A percentile compares a stretch with the other conserved stretches of the same genome.
These are phyloP conservation scores for Dicyrtoma fusca DNA, from an alignment of 2,888 invertebrate genomes.

Conservation along the genomic window DNA sequence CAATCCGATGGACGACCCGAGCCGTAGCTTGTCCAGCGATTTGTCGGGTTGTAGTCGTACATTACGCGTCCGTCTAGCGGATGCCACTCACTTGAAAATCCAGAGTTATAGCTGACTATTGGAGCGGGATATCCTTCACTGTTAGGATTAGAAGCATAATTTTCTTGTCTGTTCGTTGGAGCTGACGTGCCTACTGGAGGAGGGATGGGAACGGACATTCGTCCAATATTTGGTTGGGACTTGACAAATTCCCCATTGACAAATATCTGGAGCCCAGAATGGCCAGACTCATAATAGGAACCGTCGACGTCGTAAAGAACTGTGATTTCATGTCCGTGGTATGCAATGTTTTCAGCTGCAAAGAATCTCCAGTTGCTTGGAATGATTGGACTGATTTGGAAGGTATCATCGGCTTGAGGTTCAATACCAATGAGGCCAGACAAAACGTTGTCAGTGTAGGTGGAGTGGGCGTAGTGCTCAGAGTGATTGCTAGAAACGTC, in stretches of 20 bases:
- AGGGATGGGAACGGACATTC: slow-evolving; percentile 44
- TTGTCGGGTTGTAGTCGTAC: slow-evolving; percentile 51
- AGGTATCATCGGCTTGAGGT: slow-evolving; percentile 18
- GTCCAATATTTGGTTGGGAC: slow-evolving; percentile 40
- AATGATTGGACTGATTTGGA: slow-evolving; percentile 21
- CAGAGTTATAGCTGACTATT: slow-evolving; percentile 44
- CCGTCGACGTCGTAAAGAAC: slow-evolving; percentile 50
- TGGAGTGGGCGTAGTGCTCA: slow-evolving; percentile 56
- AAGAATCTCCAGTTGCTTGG: slow-evolving; percentile 33
- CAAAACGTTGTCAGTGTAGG: slow-evolving; percentile 52
- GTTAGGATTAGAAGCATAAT: slow-evolving; percentile 51
- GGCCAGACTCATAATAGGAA: slow-evolving; percentile 44
- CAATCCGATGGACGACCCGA: slow-evolving; percentile 45
- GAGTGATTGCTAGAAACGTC: slow-evolving; percentile 33
- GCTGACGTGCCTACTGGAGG: slow-evolving; percentile 15
- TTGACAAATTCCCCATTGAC: slow-evolving; percentile 44
- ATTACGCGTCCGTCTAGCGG: slow-evolving; percentile 51
- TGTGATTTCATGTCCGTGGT: slow-evolving; percentile 53
- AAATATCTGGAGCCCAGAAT: slow-evolving; percentile 46
- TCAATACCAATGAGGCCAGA: slow-evolving; percentile 48
- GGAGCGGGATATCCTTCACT: slow-evolving; percentile 46
- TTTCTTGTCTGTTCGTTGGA: slow-evolving; percentile 43
- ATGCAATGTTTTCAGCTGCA: slow-evolving; percentile 47
- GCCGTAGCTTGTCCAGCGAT: slow-evolving; percentile 52
- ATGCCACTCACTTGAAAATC: slow-evolving; percentile 50